Evolutionary conservation across 1,140 invertebrate genomes (phyloP), one percentile per base, ranked within the genome.

Genomic region (Anagrus nilaparvatae): DNA sequence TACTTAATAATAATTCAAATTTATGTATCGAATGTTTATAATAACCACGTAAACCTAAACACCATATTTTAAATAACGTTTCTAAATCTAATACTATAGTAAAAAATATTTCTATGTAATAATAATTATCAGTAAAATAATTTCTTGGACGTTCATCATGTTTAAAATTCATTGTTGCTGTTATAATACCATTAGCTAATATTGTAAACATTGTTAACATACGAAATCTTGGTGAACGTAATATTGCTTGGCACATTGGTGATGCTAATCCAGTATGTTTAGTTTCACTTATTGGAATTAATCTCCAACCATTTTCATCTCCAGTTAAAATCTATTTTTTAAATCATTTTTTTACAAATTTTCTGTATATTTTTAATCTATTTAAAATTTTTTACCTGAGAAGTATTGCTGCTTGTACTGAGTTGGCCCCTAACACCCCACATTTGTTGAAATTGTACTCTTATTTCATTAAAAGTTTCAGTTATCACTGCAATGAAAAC

Each of bases 401-500:
- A 87, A 1, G 85, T 87, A 13, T 82, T 78, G 46, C 84, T 82
- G 53, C 83, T 86, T 23, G 83, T 81, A 19, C 84, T 81, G 40
- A 93, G 89, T 23, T 87, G 84, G 23, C 84, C 84, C 28, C 89
- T 64, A 1, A 87, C 86, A n/a, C 94, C 94, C 97, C 97, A 99
- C 91, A 99, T 99, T 70, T 99, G 95, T 68, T 98, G 95, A 65
- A 99, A 99, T 65, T 99, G 97, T 0, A 99, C 97, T 54, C 97
- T 74, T 52, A 99, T 98, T 71, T 99, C 97, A 60, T 99, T 99
- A 65, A 99, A 99, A 1, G 97, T 99, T 71, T 99, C 97, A 6
- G 96, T 99, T 43, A 99, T 99, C 0, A 99, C 96, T 50, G 97
- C 97, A 70, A 99, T 99, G 75, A 99, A 99, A 27, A 99, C 97